Base-by-base conservation (phyloP, 1,140 invertebrate genomes). In the Stenopsyche tienmushanensis region DNA sequence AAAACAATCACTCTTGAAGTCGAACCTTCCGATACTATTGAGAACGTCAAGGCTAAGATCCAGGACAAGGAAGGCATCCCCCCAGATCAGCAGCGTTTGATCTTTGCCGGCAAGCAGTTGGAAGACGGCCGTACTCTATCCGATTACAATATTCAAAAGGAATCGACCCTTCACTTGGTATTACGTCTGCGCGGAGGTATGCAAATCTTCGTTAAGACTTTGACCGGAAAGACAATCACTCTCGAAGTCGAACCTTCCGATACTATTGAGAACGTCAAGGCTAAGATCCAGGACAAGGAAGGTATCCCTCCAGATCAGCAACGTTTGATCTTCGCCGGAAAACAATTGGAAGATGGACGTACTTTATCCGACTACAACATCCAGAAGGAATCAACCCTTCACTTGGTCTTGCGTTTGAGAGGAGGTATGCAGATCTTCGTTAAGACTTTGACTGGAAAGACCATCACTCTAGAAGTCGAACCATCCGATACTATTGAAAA, bases 191-290 rank as follows among this genome's bases (percentile, higher is more conserved):
- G 85, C 78, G 73, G 86, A 83, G 2, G 75, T 84, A 90, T 79
- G 64, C 85, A 79, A 86, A 88, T 94, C 68, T 94, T 94, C 77
- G 92, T 94, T 0, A 94, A 93, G 78, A 93, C 91, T 67, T 81
- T 93, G 13, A 93, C 91, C 65, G 92, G 92, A 53, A 95, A 94
- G 78, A 95, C 90, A 34, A 92, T 92, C 64, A 92, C 90, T 0
- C 76, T 92, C 0, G 90, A 92, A 73, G 90, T 92, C 1, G 90
- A 92, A 69, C 84, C 89, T 1, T 88, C 84, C 0, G 85, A 86
- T 50, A 90, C 89, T 0, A 92, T 92, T 72, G 89, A 91, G 71
- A 91, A 91, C 78, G 88, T 91, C 0, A 92, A 91, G 65, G 86
- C 89, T 0, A 91, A 92, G 71, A 91, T 92, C 66, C 89, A 91